Base-by-base conservation (phyloP, 2,113 vertebrate species). In the Tonatia bakeri region DNA sequence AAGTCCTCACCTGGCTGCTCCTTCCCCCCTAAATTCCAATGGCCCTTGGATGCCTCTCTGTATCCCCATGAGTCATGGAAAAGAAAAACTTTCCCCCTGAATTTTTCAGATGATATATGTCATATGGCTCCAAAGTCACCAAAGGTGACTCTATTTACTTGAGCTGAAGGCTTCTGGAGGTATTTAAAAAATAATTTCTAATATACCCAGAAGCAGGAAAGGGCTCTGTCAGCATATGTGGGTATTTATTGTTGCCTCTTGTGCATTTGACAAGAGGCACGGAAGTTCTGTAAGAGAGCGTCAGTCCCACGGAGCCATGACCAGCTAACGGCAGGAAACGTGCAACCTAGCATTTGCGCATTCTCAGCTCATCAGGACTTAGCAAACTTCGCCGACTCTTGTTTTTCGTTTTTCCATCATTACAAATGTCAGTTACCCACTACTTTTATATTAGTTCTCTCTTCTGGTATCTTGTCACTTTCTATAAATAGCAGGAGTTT, bases 281-380 rank as follows among this genome's bases (percentile, higher is more conserved):
- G 54, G 5, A 84, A 61, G 19, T 40, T 7, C 75, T 54, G 0
- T 20, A 65, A 54, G 65, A 54, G 12, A 10, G 4, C 20, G 38
- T 43, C n/a, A 7, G 43, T 9, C 22, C 47, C 73, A 26, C n/a
- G 4, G 24, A 70, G 69, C 61, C 3, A 3, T 3, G 56, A 31
- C 22, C 24, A 12, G 2, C 24, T 28, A 31, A 31, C 7, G 69
- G 43, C 16, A 38, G 31, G 22, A 38, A 31, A 20, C 14, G 22
- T 7, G 13, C 40, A 36, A 0, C 0, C 2, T 7, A 26, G 1
- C 17, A 2, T 9, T 3, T 31, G 26, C 40, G 38, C 5, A 12
- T 28, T 72, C 36, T 90, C 40, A 40, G 52, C 24, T 69, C 33
- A 50, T 43, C n/a, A 0, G 6, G 33, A 1, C n/a, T 36, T 33